phyloP scores from a whole-genome alignment of 2,888 invertebrate species.

The Anorthoa munda region DNA sequence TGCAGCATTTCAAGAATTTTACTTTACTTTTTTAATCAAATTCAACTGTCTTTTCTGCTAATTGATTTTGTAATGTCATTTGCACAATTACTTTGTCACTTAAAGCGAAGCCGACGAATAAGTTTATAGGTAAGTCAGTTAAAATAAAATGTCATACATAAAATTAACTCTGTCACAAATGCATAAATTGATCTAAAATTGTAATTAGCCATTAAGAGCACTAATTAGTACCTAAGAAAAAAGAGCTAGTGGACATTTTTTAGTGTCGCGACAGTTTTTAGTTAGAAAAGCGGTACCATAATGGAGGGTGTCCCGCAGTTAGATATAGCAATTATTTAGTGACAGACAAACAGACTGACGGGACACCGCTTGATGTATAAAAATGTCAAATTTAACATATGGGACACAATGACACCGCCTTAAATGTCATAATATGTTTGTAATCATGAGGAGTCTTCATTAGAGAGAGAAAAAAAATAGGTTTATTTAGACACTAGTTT shows the following conservation, averaged over 20 bases:
- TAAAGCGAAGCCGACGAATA: constrained; percentile 38
- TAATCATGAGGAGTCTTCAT: constrained; percentile 9
- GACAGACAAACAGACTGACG: background rate
- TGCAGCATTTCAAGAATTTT: background rate
- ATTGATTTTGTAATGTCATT: background rate
- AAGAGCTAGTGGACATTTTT: background rate
- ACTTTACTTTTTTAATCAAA: background rate
- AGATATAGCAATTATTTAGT: constrained; percentile 33
- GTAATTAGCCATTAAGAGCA: constrained; percentile 23
- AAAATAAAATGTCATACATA: constrained; percentile 45
- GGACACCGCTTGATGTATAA: constrained; percentile 8
- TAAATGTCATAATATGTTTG: constrained; percentile 46
- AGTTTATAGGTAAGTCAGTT: background rate
- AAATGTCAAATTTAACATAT: constrained; percentile 47
- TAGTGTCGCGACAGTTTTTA: constrained; percentile 19
- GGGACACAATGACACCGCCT: constrained; percentile 30
- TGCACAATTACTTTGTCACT: background rate
- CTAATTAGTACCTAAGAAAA: constrained; percentile 18
- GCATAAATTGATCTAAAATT: constrained; percentile 45
- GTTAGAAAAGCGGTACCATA: constrained; percentile 38
- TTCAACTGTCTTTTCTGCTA: background rate
- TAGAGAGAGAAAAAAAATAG: no score
- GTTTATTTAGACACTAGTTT: background rate
- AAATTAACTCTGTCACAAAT: constrained; percentile 25
- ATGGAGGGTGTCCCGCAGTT: background rate